Conservation (phyloP, 2,888 invertebrate species). For the Antheraea assamensis region DNA sequence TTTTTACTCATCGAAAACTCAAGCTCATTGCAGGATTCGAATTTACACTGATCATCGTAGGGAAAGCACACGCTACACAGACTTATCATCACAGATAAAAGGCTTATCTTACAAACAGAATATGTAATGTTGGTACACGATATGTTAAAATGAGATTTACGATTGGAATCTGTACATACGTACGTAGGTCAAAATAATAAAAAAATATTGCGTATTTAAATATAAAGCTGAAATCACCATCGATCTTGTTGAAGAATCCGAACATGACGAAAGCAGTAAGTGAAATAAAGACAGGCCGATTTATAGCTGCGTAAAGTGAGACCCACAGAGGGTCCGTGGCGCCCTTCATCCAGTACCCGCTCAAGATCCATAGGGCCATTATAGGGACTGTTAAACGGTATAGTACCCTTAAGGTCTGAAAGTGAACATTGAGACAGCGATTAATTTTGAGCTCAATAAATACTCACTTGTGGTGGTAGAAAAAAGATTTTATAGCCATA, state of each 20-base stretch:
- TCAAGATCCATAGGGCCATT: conserved; percentile 45
- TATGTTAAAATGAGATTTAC: no score
- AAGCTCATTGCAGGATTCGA: no score
- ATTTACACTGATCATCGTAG: no score
- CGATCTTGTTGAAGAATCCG: conserved; percentile 51
- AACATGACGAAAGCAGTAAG: conserved; percentile 44
- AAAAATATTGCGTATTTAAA: no score
- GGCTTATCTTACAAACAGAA: no score
- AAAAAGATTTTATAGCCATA: not conserved
- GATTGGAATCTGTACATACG: no score
- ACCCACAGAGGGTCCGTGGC: conserved; percentile 30
- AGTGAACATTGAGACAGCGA: not conserved
- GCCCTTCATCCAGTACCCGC: conserved; percentile 44
- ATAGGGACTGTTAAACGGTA: conserved; percentile 43
- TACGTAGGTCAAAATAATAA: no score
- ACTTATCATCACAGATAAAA: no score
- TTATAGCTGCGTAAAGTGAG: conserved; percentile 49
- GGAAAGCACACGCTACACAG: no score
- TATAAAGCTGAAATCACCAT: conserved; percentile 40
- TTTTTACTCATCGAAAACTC: no score
- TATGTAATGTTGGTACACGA: no score
- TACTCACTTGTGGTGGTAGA: not conserved
- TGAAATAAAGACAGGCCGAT: conserved; percentile 48
- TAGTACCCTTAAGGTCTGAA: conserved; percentile 41
- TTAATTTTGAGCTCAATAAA: not conserved